Evolutionary conservation across 2,888 invertebrate genomes (phyloP).

Genomic region (Leptinotarsa haldemani): DNA sequence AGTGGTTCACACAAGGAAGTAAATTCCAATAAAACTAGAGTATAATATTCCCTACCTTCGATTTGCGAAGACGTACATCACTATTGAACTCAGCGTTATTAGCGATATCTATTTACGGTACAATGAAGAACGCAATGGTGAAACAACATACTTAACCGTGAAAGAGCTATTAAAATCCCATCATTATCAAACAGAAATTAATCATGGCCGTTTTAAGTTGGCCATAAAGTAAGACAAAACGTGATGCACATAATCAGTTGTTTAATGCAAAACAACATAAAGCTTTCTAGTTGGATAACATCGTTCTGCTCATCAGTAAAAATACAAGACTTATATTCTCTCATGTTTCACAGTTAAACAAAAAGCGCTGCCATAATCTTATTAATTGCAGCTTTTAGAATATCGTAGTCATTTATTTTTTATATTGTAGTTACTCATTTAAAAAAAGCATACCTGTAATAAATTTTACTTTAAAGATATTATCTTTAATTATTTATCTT

Average conservation of each 20-base stretch:
- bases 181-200: conserved; percentile 61
- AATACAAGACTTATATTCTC: conserved; percentile 41
- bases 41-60: not conserved
- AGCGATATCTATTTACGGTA: conserved; percentile 25
- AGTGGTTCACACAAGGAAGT: not conserved
- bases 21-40: not conserved
- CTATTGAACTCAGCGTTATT: conserved; percentile 22
- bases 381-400: conserved; percentile 48
- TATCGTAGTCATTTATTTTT: conserved; percentile 33
- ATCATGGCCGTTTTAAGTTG: conserved; percentile 58
- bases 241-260: conserved; percentile 61
- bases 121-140: conserved; percentile 51
- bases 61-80: conserved; percentile 9
- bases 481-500: conserved; percentile 22
- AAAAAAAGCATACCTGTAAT: conserved; percentile 1
- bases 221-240: conserved; percentile 59
- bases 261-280: conserved; percentile 65
- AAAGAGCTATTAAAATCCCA: conserved; percentile 63
- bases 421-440: conserved; percentile 10
- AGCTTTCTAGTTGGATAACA: conserved; percentile 62
- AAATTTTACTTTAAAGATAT: conserved; percentile 7
- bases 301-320: conserved; percentile 40
- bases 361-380: conserved; percentile 45
- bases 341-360: conserved; percentile 38
- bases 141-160: conserved; percentile 63